phyloP scores from a whole-genome alignment of 2,113 vertebrate genomes.

The Arenaria interpres region DNA sequence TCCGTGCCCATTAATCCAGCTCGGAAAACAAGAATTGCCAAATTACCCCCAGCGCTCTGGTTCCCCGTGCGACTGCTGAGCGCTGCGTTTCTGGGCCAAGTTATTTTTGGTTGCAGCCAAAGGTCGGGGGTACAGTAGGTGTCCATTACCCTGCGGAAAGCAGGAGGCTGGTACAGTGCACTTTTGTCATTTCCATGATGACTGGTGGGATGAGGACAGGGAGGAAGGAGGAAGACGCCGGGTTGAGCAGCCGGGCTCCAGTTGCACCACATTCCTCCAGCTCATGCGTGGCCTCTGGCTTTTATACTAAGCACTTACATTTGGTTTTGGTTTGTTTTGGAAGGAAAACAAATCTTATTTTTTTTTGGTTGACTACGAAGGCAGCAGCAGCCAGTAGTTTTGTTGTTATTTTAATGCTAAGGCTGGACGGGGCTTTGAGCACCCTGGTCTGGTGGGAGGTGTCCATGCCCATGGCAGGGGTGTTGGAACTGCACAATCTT shows the following conservation, averaged over 20 bases:
- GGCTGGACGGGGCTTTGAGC: neutral
- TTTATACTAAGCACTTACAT: neutral
- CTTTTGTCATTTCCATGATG: neutral
- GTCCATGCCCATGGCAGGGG: neutral
- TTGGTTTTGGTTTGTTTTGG: neutral
- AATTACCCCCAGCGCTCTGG: neutral
- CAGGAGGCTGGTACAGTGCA: neutral
- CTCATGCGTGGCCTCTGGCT: constrained; percentile 9
- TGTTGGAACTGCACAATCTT: neutral
- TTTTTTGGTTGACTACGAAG: neutral
- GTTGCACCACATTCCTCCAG: constrained; percentile 6
- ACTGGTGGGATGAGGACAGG: neutral
- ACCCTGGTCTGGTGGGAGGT: neutral
- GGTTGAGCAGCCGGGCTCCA: neutral
- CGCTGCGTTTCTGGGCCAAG: neutral
- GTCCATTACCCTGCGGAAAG: neutral
- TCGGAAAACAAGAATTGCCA: neutral
- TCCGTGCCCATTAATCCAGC: neutral
- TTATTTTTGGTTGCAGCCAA: neutral
- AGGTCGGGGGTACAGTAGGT: neutral
- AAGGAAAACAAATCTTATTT: neutral
- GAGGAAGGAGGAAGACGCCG: neutral
- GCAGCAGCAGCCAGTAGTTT: neutral
- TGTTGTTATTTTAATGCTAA: neutral
- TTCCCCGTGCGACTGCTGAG: neutral